Evolutionary conservation across 2,888 invertebrate genomes (phyloP).

Genomic region (Bembecia ichneumoniformis): DNA sequence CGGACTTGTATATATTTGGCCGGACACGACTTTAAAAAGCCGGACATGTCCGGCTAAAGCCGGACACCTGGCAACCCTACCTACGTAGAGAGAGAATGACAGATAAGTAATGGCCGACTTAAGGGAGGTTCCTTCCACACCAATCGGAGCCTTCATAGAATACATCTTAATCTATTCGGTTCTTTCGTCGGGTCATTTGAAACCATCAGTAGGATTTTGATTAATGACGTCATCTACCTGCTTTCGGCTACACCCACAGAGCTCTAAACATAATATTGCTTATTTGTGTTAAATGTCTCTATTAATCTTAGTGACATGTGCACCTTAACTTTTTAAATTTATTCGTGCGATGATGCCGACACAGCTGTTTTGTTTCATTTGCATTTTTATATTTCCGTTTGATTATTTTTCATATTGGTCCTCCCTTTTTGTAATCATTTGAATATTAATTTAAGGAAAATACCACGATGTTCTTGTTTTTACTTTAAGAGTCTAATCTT

Average conservation of each 20-base stretch:
- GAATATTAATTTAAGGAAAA: slow-evolving; percentile 5
- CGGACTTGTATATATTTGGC: no score
- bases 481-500: no score
- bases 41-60: no score
- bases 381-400: slow-evolving; percentile 43
- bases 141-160: slow-evolving; percentile 16
- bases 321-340: slow-evolving; percentile 23
- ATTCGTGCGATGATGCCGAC: slow-evolving; percentile 24
- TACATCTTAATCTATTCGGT: slow-evolving; percentile 29
- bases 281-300: slow-evolving; percentile 60
- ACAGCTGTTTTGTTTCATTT: slow-evolving; percentile 45
- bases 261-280: slow-evolving; percentile 22
- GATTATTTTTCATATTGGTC: slow-evolving; percentile 17
- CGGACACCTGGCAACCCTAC: no score
- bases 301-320: slow-evolving; percentile 52
- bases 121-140: slow-evolving; percentile 39
- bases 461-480: background rate
- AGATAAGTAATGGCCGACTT: slow-evolving; percentile 28
- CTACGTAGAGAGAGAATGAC: slow-evolving; percentile 5
- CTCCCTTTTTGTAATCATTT: slow-evolving; percentile 9
- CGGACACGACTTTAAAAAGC: no score
- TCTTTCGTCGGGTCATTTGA: slow-evolving; percentile 42
- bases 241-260: slow-evolving; percentile 52
- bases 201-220: slow-evolving; percentile 50
- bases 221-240: slow-evolving; percentile 60